Conservation (phyloP, 2,113 vertebrate genomes). For the Rutilus rutilus region DNA sequence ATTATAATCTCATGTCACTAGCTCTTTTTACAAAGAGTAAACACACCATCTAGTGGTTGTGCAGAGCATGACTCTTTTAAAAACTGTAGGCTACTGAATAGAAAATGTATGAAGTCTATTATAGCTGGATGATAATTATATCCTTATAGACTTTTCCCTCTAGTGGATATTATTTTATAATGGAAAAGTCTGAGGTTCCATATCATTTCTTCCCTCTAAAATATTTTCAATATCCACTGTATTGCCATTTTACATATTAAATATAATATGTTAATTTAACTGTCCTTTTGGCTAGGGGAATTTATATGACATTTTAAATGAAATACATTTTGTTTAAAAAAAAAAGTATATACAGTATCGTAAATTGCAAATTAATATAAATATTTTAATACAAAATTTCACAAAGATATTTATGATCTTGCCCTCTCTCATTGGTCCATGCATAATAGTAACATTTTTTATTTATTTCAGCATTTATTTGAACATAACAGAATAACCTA, state of each 20-base stretch:
- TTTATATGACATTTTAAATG: background rate
- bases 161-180: background rate
- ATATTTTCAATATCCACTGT: background rate
- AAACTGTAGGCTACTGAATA: background rate
- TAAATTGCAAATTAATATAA: background rate
- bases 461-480: background rate
- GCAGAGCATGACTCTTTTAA: background rate
- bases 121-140: background rate
- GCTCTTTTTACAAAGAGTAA: slow-evolving; percentile 7
- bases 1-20: background rate
- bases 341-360: background rate
- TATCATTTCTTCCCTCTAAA: background rate
- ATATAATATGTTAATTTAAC: background rate
- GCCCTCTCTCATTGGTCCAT: background rate
- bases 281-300: background rate
- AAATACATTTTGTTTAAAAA: background rate
- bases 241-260: background rate
- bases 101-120: background rate
- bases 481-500: background rate
- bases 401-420: background rate
- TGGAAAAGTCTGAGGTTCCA: background rate
- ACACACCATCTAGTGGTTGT: slow-evolving; percentile 48
- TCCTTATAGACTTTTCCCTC: background rate
- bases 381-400: background rate
- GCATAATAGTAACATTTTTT: background rate